These are phyloP conservation scores for Eupsittula cactorum DNA, from an alignment of 2,113 vertebrate species.

Conservation along the genomic window DNA sequence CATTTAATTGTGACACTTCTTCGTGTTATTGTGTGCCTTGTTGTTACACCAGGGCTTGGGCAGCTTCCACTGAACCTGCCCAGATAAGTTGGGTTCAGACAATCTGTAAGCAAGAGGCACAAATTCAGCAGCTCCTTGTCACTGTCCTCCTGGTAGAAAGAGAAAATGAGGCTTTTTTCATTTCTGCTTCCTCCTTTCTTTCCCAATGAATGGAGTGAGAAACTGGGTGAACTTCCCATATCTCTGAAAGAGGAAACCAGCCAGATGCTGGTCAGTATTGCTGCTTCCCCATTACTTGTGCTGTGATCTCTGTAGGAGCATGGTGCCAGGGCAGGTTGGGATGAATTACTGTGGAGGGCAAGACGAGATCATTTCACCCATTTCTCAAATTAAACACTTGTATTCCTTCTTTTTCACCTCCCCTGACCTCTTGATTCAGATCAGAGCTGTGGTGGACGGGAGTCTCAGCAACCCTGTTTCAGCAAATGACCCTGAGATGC, in stretches of 20 bases:
- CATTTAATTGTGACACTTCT: neutral
- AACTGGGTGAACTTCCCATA: neutral
- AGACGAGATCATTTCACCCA: neutral
- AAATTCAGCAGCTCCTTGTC: neutral
- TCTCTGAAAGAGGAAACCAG: neutral
- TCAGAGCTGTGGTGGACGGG: rapidly evolving
- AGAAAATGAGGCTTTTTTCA: neutral
- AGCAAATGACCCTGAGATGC: neutral
- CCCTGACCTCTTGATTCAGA: neutral
- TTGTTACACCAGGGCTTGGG: neutral
- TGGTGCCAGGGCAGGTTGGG: neutral
- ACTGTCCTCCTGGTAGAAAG: neutral
- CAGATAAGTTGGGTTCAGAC: neutral
- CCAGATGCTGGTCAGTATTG: neutral
- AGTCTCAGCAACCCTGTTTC: neutral
- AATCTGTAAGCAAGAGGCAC: neutral
- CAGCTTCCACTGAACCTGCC: neutral
- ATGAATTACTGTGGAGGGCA: neutral
- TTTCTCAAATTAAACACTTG: neutral
- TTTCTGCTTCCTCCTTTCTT: neutral
- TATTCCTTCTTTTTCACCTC: neutral
- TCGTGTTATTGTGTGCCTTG: neutral
- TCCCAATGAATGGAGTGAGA: neutral
- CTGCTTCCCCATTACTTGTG: neutral
- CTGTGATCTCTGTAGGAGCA: neutral